Evolutionary conservation across 2,888 invertebrate genomes (phyloP).

Genomic region (Drosophila neoperkinsi): DNA sequence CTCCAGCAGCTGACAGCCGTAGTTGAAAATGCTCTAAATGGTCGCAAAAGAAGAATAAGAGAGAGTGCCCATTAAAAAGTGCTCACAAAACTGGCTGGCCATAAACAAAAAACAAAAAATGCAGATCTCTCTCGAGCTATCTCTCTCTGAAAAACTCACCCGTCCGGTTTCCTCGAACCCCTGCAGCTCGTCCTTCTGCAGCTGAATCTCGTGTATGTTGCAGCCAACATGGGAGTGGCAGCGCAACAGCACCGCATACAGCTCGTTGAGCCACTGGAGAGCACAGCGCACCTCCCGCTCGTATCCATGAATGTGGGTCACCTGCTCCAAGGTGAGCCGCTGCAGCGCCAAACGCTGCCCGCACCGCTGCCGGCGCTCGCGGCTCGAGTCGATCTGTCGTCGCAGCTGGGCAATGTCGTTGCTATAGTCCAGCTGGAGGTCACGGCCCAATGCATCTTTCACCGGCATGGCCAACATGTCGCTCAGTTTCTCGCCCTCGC

Average conservation of each 20-base stretch:
- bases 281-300: constrained; percentile 92
- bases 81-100: constrained; percentile 36
- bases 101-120: constrained; percentile 16
- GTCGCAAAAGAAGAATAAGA: background rate
- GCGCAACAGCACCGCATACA: constrained; percentile 89
- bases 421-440: constrained; percentile 89
- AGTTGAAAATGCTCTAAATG: constrained; percentile 91
- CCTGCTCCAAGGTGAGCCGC: constrained; percentile 91
- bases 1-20: constrained; percentile 91
- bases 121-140: constrained; percentile 12
- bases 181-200: constrained; percentile 90
- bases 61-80: background rate
- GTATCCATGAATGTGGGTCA: constrained; percentile 90
- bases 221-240: constrained; percentile 91
- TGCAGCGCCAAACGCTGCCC: constrained; percentile 91
- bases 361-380: constrained; percentile 89
- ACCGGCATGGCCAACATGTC: constrained; percentile 92
- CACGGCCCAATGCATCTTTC: constrained; percentile 91
- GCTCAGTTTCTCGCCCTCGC: constrained; percentile 91
- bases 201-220: constrained; percentile 90
- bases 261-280: constrained; percentile 91
- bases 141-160: constrained; percentile 85
- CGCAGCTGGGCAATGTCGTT: constrained; percentile 90
- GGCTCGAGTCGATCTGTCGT: constrained; percentile 89
- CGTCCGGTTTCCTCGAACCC: constrained; percentile 92